Conservation (phyloP, 2,113 vertebrate species). For the Heterotilapia buettikoferi region DNA sequence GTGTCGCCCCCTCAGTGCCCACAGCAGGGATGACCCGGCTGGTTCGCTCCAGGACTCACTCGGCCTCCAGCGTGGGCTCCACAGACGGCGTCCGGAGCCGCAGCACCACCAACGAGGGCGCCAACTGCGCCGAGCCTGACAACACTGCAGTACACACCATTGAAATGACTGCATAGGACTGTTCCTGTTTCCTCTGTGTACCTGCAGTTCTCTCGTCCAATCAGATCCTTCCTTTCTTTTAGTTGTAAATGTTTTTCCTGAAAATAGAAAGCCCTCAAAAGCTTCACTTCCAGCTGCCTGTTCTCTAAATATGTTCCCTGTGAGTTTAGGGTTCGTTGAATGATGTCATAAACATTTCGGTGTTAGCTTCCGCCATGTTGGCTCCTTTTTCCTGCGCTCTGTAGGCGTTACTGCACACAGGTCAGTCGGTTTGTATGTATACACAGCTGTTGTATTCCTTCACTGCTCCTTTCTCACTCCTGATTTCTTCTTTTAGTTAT, state of each 20-base stretch:
- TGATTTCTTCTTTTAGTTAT: not conserved
- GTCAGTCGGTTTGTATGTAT: not conserved
- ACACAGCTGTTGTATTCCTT: not conserved
- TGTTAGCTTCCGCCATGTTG: not conserved
- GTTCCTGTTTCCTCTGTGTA: not conserved
- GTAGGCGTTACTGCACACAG: not conserved
- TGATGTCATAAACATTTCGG: not conserved
- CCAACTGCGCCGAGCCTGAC: not conserved
- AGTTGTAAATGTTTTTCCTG: not conserved
- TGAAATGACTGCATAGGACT: not conserved
- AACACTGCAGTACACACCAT: not conserved
- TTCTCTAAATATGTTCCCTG: not conserved
- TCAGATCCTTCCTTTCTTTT: not conserved
- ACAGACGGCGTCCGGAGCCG: conserved; percentile 78
- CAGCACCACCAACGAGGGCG: conserved; percentile 67
- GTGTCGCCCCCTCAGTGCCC: conserved; percentile 77
- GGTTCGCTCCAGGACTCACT: conserved; percentile 87
- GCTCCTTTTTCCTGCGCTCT: not conserved
- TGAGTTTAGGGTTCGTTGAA: not conserved
- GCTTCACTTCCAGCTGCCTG: not conserved
- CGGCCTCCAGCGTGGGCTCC: conserved; percentile 85
- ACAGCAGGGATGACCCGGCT: conserved; percentile 88
- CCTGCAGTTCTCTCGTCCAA: not conserved
- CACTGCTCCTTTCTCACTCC: not conserved
- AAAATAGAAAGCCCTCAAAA: not conserved